Evolutionary conservation across 2,797 vertebrate species (phyloP).

Genomic region (Ptychobarbus kaznakovi): DNA sequence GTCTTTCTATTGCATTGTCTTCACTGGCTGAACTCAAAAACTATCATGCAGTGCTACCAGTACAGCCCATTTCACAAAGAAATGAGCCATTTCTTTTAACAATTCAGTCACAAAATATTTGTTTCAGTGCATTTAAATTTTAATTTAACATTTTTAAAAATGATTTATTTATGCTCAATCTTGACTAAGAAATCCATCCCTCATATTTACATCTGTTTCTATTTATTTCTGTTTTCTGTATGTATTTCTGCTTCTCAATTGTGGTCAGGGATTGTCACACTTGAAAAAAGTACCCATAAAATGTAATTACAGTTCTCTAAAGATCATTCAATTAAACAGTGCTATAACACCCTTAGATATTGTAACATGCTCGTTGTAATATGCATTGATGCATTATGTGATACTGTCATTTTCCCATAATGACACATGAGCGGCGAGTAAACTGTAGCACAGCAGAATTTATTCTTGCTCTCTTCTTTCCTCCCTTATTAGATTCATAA

Average conservation of each 20-base stretch:
- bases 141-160: neutral
- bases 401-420: conserved; percentile 37
- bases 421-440: conserved; percentile 25
- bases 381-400: conserved; percentile 56
- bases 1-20: neutral
- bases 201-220: neutral
- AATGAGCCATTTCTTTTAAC: conserved; percentile 5
- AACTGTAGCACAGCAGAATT: conserved; percentile 5
- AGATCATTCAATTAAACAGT: conserved; percentile 8
- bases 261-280: neutral
- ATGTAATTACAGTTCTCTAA: neutral
- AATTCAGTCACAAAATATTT: neutral
- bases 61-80: conserved; percentile 21
- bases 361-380: neutral
- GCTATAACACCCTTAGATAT: neutral
- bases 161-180: neutral
- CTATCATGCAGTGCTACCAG: neutral
- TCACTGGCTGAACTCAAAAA: conserved; percentile 18
- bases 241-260: neutral
- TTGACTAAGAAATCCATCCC: neutral
- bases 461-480: conserved; percentile 37
- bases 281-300: neutral
- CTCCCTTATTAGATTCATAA: conserved; percentile 71
- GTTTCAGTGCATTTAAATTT: neutral
- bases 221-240: neutral